A percentile compares a stretch with the other conserved stretches of the same genome.
phyloP scores from a whole-genome alignment of 2,113 vertebrate species.

The Cyprinodon brontotheroides region DNA sequence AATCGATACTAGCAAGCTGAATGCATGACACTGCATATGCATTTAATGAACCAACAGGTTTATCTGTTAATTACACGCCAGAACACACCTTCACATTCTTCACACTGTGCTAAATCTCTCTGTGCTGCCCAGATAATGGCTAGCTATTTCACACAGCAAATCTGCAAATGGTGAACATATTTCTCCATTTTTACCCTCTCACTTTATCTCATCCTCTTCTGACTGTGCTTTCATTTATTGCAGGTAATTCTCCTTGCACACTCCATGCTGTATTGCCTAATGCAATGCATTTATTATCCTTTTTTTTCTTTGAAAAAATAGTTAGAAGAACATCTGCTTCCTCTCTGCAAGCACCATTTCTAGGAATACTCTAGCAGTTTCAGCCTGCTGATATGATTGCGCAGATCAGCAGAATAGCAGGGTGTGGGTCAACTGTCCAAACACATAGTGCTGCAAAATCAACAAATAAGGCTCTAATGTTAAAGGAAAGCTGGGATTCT shows the following conservation, averaged over 20 bases:
- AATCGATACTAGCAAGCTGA: constrained; percentile 81
- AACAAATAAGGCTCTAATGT: constrained; percentile 25
- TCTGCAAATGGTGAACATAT: constrained; percentile 52
- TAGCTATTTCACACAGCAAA: constrained; percentile 70
- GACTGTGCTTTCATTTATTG: constrained; percentile 59
- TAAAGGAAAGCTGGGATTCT: constrained; percentile 10
- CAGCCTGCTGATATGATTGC: constrained; percentile 24
- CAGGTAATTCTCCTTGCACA: constrained; percentile 67
- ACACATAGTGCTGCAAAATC: constrained; percentile 14
- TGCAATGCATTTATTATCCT: constrained; percentile 61
- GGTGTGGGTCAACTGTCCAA: constrained; percentile 40
- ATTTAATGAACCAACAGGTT: constrained; percentile 83
- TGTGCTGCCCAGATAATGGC: constrained; percentile 73
- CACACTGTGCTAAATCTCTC: constrained; percentile 64
- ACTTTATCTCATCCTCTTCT: constrained; percentile 66
- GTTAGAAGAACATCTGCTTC: constrained; percentile 47
- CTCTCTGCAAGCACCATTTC: constrained; percentile 32
- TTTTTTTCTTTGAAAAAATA: constrained; percentile 51
- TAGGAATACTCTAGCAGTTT: constrained; percentile 30
- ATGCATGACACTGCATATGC: constrained; percentile 81
- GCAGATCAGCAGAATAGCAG: constrained; percentile 1
- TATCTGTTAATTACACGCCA: constrained; percentile 86
- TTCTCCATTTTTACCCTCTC: constrained; percentile 55
- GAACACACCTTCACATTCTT: constrained; percentile 78
- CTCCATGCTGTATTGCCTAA: constrained; percentile 44